Conservation (phyloP, 1,140 invertebrate species). For the Chrysoperla carnea region DNA sequence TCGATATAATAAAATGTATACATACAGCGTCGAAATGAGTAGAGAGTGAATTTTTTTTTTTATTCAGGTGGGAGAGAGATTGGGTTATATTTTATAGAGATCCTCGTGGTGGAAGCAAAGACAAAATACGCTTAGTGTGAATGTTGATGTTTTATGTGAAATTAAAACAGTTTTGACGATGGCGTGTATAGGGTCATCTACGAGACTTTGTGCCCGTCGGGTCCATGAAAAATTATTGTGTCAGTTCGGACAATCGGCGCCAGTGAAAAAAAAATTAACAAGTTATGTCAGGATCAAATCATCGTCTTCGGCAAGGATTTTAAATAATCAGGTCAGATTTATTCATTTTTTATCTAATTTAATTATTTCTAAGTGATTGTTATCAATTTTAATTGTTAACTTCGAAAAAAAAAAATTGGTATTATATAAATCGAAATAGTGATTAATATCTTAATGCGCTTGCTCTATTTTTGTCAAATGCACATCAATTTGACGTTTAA, state of each 20-base stretch:
- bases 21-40: neutral
- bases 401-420: no score
- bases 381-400: no score
- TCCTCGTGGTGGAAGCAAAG: no score
- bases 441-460: no score
- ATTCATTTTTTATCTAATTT: slow-evolving; percentile 1
- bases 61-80: no score
- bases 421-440: no score
- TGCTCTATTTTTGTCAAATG: no score
- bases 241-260: slow-evolving; percentile 44
- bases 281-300: slow-evolving; percentile 39
- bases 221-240: slow-evolving; percentile 51
- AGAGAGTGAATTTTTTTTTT: no score
- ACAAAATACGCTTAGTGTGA: no score
- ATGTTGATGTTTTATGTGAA: no score
- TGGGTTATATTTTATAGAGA: no score
- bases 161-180: slow-evolving; percentile 50
- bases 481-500: no score
- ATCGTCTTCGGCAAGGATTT: slow-evolving; percentile 20
- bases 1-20: neutral
- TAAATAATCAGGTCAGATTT: slow-evolving; percentile 15
- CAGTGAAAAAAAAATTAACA: slow-evolving; percentile 37
- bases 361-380: neutral
- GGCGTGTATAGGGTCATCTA: slow-evolving; percentile 52
- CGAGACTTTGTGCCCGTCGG: slow-evolving; percentile 52